Base-by-base conservation (phyloP, 2,888 invertebrate species). In the Stenurella melanura region DNA sequence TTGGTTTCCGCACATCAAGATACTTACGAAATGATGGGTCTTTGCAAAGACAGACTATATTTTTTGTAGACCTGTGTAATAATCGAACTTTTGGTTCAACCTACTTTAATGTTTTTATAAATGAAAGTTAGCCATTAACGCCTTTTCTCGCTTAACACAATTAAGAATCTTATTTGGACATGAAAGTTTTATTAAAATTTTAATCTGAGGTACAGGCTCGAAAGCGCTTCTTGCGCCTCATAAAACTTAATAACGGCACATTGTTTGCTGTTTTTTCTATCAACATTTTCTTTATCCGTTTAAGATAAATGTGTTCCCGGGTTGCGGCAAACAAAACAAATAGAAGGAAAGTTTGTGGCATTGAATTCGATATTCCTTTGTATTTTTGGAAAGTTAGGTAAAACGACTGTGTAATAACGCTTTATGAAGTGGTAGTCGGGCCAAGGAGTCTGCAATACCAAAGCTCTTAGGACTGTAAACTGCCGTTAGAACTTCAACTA, bases 401-500 rank as follows among this genome's bases (percentile, higher is more conserved):
- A 70, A 70, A 77, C 67, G 75, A 64, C 77, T 70, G 73, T 74
- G 73, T 73, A 79, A 77, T 79, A 79, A 72, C 64, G 73, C 63
- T 68, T 73, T 73, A 77, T 77, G 73, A 67, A 77, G 74, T 77
- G 77, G 67, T 61, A 73, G 73, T 67, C 38, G 68, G 73, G 69
- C 76, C 67, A 60, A 71, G 17, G 67, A 68, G 63, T 19, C 60
- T 61, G 74, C 42, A 66, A 71, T 66, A 42, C 71, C 64, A 66
- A 54, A 71, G 66, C 76, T 75, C 76, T 66, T 74, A 79, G 77
- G 77, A 76, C 80, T 72, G 74, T 79, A 78, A 79, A 83, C 73
- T 78, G 79, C 79, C 77, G 77, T 78, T 82, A 79, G 78, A 83
- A 83, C 77, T 83, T 78, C 72, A 77, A 76, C 80, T 81, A 77